phyloP scores from a whole-genome alignment of 2,888 invertebrate species.

The Hemithea aestivaria region DNA sequence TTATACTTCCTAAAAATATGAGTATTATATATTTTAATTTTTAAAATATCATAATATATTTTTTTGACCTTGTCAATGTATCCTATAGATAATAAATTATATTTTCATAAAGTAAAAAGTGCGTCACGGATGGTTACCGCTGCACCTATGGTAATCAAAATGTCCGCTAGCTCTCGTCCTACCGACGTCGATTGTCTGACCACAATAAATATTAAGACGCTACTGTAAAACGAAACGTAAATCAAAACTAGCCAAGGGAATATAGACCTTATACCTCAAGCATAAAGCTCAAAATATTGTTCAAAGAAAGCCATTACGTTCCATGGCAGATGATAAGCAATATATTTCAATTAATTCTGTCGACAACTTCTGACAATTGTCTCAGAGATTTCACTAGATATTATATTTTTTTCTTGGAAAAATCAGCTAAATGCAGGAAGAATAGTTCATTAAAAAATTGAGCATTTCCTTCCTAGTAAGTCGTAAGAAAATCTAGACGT shows the following conservation, averaged over 20 bases:
- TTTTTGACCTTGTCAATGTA: too few relatives aligned
- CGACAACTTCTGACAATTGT: constrained; percentile 63
- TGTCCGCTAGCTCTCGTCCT: constrained; percentile 4
- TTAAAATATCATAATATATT: too few relatives aligned
- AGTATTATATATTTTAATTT: too few relatives aligned
- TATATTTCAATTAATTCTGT: constrained; percentile 76
- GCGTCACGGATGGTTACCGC: too few relatives aligned
- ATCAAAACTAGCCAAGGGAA: constrained; percentile 26
- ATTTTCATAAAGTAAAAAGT: too few relatives aligned
- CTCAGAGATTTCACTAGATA: constrained; percentile 63
- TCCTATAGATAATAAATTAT: too few relatives aligned
- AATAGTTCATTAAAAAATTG: too few relatives aligned
- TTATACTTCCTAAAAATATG: too few relatives aligned
- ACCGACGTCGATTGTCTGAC: constrained; percentile 27
- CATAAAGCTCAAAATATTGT: constrained; percentile 38
- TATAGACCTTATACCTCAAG: constrained; percentile 26
- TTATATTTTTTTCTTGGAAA: constrained; percentile 30
- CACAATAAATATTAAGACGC: constrained; percentile 53
- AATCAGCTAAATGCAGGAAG: too few relatives aligned
- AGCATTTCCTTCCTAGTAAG: too few relatives aligned
- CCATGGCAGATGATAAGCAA: constrained; percentile 59
- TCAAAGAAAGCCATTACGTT: constrained; percentile 35
- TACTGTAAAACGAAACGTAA: constrained; percentile 33
- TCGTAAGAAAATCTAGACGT: too few relatives aligned
- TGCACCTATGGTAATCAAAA: constrained; percentile 4